Conservation (phyloP, 2,113 vertebrate genomes). For the Cisticola juncidis region DNA sequence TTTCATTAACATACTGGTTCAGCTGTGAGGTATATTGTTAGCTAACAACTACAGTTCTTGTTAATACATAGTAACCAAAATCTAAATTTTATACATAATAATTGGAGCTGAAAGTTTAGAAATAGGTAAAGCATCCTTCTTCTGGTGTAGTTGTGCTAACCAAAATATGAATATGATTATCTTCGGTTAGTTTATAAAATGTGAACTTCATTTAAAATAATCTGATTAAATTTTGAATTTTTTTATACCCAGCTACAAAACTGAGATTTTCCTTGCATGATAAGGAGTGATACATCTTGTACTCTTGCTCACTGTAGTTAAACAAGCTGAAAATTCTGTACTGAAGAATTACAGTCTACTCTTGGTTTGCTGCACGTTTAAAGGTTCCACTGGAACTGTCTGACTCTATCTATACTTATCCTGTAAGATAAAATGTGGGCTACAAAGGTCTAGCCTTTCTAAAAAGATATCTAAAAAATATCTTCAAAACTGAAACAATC, state of each 20-base stretch:
- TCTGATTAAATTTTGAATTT: slow-evolving; percentile 32
- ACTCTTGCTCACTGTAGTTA: not conserved
- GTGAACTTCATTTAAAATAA: slow-evolving; percentile 12
- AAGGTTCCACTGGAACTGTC: not conserved
- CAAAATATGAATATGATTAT: not conserved
- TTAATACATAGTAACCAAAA: slow-evolving; percentile 7
- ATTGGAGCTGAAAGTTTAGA: not conserved
- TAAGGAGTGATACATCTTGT: not conserved
- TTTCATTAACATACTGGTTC: not conserved
- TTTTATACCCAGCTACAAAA: not conserved
- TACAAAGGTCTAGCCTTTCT: not conserved
- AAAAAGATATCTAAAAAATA: too few species aligned
- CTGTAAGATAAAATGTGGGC: not conserved
- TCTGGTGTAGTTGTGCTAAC: not conserved
- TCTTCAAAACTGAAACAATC: not conserved
- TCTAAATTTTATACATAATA: not conserved
- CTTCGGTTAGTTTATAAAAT: not conserved
- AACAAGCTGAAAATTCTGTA: not conserved
- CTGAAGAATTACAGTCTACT: not conserved
- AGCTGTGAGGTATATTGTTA: not conserved
- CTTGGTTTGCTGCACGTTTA: not conserved
- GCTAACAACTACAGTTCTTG: not conserved
- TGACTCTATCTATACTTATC: not conserved
- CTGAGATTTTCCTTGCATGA: not conserved
- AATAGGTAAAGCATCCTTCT: not conserved